These are phyloP conservation scores for Stegana nigrithorax DNA, from an alignment of 2,888 invertebrate species.

Conservation along the genomic window DNA sequence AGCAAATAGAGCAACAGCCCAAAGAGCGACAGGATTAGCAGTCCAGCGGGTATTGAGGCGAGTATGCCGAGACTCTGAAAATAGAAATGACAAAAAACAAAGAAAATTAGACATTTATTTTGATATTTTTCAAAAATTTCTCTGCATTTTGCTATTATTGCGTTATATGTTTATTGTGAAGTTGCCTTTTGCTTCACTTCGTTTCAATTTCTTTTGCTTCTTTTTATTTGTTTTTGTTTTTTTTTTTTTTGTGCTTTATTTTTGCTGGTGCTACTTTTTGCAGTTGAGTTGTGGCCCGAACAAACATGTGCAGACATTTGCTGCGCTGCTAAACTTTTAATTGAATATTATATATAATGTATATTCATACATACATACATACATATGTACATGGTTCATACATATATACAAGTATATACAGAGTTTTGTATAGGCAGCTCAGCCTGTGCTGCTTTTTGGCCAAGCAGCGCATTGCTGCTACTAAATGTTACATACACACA, in stretches of 20 bases:
- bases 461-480: too few relatives aligned
- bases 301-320: constrained; percentile 26
- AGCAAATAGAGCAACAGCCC: constrained; percentile 91
- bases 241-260: too few relatives aligned
- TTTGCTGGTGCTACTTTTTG: neutral
- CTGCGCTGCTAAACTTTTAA: constrained; percentile 47
- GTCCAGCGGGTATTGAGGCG: constrained; percentile 91
- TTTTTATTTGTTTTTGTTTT: too few relatives aligned
- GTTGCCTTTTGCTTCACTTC: neutral
- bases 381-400: too few relatives aligned
- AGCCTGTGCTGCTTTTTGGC: too few relatives aligned
- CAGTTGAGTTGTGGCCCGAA: neutral
- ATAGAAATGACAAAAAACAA: constrained; percentile 3
- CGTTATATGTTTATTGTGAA: neutral
- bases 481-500: too few relatives aligned
- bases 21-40: constrained; percentile 89
- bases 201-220: too few relatives aligned
- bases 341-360: constrained; percentile 58
- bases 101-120: constrained; percentile 16
- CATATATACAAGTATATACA: too few relatives aligned
- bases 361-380: constrained; percentile 41
- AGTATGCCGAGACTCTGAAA: constrained; percentile 93
- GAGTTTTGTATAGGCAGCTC: too few relatives aligned
- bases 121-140: neutral
- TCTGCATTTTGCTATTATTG: neutral